Evolutionary conservation across 2,113 vertebrate species (phyloP).

Genomic region (Pollimyrus isidori): DNA sequence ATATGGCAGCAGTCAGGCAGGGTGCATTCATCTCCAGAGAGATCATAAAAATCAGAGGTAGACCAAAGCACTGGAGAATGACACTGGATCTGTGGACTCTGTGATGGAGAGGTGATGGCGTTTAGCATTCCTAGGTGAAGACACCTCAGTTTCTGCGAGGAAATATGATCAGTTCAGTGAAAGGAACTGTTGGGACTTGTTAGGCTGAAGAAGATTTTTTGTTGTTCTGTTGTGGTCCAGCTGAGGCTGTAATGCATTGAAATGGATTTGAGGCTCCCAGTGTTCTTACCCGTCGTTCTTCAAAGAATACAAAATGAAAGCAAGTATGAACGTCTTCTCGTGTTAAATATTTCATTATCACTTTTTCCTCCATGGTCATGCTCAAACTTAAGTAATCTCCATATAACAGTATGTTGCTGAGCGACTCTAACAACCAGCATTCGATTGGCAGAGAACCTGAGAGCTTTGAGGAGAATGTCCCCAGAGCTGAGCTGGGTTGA

Average conservation of each 20-base stretch:
- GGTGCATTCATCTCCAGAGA: neutral
- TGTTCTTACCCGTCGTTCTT: neutral
- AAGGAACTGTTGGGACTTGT: neutral
- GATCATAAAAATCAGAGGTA: constrained; percentile 8
- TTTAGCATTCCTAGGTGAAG: neutral
- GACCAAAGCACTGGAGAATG: neutral
- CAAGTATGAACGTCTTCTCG: neutral
- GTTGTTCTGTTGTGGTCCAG: neutral
- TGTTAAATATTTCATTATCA: neutral
- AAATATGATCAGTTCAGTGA: neutral
- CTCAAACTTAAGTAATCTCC: neutral
- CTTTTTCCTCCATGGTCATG: neutral
- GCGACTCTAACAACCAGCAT: neutral
- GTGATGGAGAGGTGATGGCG: neutral
- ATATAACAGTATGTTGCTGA: neutral
- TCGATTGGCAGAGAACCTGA: neutral
- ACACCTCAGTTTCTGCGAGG: neutral
- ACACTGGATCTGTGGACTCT: constrained; percentile 2
- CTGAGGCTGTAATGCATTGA: no score
- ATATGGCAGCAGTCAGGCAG: neutral
- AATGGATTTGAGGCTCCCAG: neutral
- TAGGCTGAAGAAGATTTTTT: neutral
- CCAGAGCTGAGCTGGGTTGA: neutral
- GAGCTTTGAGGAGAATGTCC: neutral
- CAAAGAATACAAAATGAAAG: neutral